Evolutionary conservation across 1,140 invertebrate genomes (phyloP).

Genomic region (Mizuhopecten yessoensis): DNA sequence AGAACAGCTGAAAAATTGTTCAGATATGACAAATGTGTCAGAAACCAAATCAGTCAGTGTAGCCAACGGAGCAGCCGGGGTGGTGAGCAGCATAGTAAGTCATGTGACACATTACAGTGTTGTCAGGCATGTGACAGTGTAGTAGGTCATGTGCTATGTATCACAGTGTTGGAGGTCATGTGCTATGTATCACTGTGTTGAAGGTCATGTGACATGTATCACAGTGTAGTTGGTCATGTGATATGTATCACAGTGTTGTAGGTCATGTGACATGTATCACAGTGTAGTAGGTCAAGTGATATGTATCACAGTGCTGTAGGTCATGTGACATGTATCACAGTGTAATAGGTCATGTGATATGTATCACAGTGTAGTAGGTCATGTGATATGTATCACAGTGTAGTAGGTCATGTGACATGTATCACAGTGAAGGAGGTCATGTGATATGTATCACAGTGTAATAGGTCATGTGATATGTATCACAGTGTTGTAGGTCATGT

Average conservation of each 20-base stretch:
- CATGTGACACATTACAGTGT: not conserved
- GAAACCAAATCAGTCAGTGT: not conserved
- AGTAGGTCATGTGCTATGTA: not conserved
- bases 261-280: not conserved
- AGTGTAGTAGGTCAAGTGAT: not conserved
- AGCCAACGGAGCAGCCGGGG: not conserved
- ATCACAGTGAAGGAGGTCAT: too few species aligned
- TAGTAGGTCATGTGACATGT: too few species aligned
- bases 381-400: too few species aligned
- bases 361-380: too few species aligned
- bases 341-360: too few species aligned
- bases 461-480: too few species aligned
- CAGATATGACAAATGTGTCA: not conserved
- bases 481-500: not conserved
- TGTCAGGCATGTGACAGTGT: not conserved
- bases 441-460: too few species aligned
- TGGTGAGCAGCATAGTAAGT: slow-evolving; percentile 13
- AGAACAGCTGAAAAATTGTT: not conserved
- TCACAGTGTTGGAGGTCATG: not conserved
- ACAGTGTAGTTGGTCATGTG: too few species aligned
- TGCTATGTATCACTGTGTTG: too few species aligned
- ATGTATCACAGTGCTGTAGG: not conserved
- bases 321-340: slow-evolving; percentile 18
- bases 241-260: not conserved
- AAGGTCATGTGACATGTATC: too few species aligned